These are phyloP conservation scores for Aspiorhynchus laticeps DNA, from an alignment of 2,113 vertebrate species.

Conservation along the genomic window DNA sequence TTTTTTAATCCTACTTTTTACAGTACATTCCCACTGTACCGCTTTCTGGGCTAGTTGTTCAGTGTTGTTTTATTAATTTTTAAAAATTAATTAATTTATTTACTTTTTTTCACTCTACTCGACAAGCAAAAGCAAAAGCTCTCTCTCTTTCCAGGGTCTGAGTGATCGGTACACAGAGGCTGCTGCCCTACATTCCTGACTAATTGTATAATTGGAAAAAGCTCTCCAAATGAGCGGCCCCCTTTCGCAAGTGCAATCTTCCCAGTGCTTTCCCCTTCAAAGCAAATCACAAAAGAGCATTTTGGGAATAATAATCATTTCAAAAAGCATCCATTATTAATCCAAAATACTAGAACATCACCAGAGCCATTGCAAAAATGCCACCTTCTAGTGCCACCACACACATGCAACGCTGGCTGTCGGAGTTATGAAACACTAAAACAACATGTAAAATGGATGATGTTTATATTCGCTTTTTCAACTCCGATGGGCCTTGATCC, in stretches of 20 bases:
- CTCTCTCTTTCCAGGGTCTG: constrained; percentile 69
- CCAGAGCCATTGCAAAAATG: constrained; percentile 52
- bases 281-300: constrained; percentile 83
- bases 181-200: constrained; percentile 82
- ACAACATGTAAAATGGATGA: not conserved
- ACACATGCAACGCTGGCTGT: not conserved
- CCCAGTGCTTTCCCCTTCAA: constrained; percentile 71
- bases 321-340: constrained; percentile 77
- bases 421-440: not conserved
- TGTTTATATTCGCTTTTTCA: not conserved
- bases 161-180: constrained; percentile 71
- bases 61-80: constrained; percentile 5
- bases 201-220: constrained; percentile 85
- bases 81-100: constrained; percentile 1
- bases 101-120: constrained; percentile 38
- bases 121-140: constrained; percentile 51
- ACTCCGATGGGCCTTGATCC: constrained; percentile 8
- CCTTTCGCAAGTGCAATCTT: constrained; percentile 64
- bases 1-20: not conserved
- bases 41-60: not conserved
- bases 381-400: not conserved
- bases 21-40: constrained; percentile 12
- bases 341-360: constrained; percentile 58
- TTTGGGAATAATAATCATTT: constrained; percentile 83
- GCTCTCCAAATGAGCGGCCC: constrained; percentile 80